phyloP scores from a whole-genome alignment of 2,113 vertebrate genomes.

The Oncorhynchus gorbuscha region DNA sequence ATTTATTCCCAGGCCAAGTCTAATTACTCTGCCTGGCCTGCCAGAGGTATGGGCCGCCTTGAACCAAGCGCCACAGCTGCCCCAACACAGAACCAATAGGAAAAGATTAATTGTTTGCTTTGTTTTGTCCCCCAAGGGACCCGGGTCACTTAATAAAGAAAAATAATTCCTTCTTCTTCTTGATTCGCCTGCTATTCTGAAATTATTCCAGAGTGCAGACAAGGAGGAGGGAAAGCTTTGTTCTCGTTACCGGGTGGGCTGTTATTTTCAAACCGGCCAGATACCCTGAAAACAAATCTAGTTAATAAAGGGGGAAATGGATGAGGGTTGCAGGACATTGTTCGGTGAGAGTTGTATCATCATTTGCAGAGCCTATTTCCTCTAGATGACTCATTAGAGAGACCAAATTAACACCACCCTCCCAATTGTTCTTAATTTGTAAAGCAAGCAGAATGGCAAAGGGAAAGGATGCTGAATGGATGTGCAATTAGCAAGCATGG shows the following conservation, averaged over 20 bases:
- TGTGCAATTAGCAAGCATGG: constrained; percentile 76
- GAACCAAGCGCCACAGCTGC: constrained; percentile 39
- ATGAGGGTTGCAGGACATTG: constrained; percentile 73
- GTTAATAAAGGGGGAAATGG: constrained; percentile 65
- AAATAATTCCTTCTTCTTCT: constrained; percentile 88
- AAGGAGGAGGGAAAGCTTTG: constrained; percentile 59
- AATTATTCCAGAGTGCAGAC: constrained; percentile 72
- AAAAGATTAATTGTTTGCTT: constrained; percentile 98
- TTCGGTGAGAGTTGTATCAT: constrained; percentile 83
- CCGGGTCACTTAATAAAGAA: constrained; percentile 96
- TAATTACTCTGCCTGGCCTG: constrained; percentile 85
- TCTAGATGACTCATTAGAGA: constrained; percentile 87
- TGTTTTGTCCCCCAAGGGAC: constrained; percentile 88
- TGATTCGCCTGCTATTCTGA: constrained; percentile 80
- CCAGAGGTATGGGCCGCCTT: constrained; percentile 74
- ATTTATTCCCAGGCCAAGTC: constrained; percentile 83
- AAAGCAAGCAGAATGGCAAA: constrained; percentile 60
- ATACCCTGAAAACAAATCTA: constrained; percentile 68
- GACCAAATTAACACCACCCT: constrained; percentile 79
- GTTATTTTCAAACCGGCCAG: constrained; percentile 58
- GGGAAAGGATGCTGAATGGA: constrained; percentile 73
- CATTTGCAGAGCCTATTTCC: constrained; percentile 83
- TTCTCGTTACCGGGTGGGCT: constrained; percentile 68
- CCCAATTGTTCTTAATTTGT: constrained; percentile 94
- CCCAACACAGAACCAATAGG: constrained; percentile 76